These are phyloP conservation scores for Forbesichthys agassizii DNA, from an alignment of 2,113 vertebrate species.

Conservation along the genomic window DNA sequence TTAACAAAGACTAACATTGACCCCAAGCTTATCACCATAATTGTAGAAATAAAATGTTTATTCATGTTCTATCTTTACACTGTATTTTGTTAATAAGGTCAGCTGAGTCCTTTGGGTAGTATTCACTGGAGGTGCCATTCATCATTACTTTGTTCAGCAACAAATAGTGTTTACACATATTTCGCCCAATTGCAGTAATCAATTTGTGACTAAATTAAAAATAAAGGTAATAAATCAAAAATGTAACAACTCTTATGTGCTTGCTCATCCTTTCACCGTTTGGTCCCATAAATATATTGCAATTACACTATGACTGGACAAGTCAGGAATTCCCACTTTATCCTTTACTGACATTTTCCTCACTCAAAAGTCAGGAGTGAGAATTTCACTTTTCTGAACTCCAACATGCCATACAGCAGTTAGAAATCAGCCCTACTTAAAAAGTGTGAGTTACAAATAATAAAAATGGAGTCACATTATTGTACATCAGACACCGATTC, in stretches of 20 bases:
- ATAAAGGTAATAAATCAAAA: slow-evolving; percentile 45
- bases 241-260: slow-evolving; percentile 52
- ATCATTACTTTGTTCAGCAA: slow-evolving; percentile 28
- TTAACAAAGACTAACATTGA: not conserved
- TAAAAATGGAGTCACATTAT: slow-evolving; percentile 16
- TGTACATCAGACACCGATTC: slow-evolving; percentile 24
- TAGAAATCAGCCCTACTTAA: slow-evolving; percentile 27
- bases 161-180: slow-evolving; percentile 51
- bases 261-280: slow-evolving; percentile 30
- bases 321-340: slow-evolving; percentile 27
- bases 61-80: slow-evolving; percentile 52
- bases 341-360: slow-evolving; percentile 30
- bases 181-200: slow-evolving; percentile 42
- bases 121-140: slow-evolving; percentile 21
- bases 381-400: slow-evolving; percentile 9
- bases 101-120: slow-evolving; percentile 54
- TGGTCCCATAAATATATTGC: slow-evolving; percentile 27
- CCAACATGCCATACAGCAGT: slow-evolving; percentile 28
- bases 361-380: slow-evolving; percentile 11
- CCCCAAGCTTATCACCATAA: slow-evolving; percentile 48
- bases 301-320: slow-evolving; percentile 17
- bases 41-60: slow-evolving; percentile 74
- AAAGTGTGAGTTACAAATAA: slow-evolving; percentile 1
- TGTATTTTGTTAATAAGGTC: slow-evolving; percentile 64
- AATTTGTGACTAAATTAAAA: slow-evolving; percentile 55